Conservation (phyloP, 1,140 invertebrate genomes). For the Eupristina koningsbergeri region DNA sequence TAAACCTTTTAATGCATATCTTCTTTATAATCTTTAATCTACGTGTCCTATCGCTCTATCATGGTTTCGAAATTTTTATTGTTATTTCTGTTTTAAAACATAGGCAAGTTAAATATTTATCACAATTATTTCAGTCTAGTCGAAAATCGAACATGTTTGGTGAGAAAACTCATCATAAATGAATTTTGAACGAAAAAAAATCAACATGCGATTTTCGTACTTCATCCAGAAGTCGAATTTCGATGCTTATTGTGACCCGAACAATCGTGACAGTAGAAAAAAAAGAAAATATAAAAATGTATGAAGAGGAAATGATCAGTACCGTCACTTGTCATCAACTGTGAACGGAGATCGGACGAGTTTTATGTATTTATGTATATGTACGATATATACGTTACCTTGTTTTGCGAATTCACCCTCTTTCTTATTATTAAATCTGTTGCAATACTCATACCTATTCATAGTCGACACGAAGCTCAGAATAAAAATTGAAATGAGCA, state of each 20-base stretch:
- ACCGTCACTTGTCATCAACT: conserved; percentile 27
- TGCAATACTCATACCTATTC: conserved; percentile 12
- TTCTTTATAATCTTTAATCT: neutral
- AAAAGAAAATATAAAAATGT: conserved; percentile 16
- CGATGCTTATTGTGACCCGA: conserved; percentile 35
- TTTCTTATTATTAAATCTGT: conserved; percentile 18
- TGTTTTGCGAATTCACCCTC: conserved; percentile 34
- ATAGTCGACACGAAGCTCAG: neutral
- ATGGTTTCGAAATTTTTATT: conserved; percentile 34
- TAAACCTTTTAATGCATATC: neutral
- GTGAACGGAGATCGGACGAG: conserved; percentile 43
- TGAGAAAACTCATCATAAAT: conserved; percentile 65
- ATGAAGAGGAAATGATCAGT: conserved; percentile 6
- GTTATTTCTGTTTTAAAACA: conserved; percentile 43
- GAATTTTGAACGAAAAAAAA: conserved; percentile 45
- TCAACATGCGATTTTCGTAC: conserved; percentile 34
- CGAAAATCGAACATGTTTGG: conserved; percentile 71
- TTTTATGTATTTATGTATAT: conserved; percentile 46
- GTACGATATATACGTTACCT: conserved; percentile 49
- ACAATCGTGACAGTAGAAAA: conserved; percentile 42
- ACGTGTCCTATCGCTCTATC: conserved; percentile 27
- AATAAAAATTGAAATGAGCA: conserved; percentile 8
- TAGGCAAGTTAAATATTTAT: conserved; percentile 72
- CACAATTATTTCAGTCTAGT: conserved; percentile 73
- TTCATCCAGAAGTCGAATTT: conserved; percentile 46